Conservation (phyloP, 1,140 invertebrate species). For the Drosophila kohkoa region DNA sequence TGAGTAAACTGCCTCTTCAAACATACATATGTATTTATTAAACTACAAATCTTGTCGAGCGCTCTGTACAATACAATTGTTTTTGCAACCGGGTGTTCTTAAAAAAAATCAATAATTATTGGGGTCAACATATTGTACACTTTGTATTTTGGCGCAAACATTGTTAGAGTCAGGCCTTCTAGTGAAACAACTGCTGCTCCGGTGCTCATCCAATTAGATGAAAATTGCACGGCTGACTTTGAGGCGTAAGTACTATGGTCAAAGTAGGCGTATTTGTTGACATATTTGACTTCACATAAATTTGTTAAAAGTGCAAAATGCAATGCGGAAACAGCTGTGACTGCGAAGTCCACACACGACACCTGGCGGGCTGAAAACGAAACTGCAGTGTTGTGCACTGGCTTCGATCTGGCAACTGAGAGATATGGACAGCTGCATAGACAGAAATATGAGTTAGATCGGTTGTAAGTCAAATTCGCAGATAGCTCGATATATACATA, state of each 20-base stretch:
- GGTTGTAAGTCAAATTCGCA: conserved; percentile 74
- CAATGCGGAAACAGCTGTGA: conserved; percentile 3
- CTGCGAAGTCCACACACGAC: conserved; percentile 1
- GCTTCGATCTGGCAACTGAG: conserved; percentile 41
- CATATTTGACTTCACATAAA: no score
- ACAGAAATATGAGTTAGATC: conserved; percentile 82
- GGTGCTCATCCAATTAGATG: conserved; percentile 65
- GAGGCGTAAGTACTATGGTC: conserved; percentile 43
- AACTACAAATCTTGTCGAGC: neutral
- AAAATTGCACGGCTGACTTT: conserved; percentile 42
- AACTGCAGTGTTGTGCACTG: conserved; percentile 49
- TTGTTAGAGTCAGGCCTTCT: conserved; percentile 47
- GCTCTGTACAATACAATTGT: conserved; percentile 11
- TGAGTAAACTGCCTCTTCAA: conserved; percentile 85
- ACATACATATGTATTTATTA: neutral
- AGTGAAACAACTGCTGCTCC: conserved; percentile 4
- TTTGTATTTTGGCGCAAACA: conserved; percentile 23
- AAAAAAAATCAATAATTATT: conserved; percentile 79
- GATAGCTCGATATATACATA: conserved; percentile 11
- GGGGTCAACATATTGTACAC: conserved; percentile 47
- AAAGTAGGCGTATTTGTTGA: conserved; percentile 4
- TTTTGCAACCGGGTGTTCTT: conserved; percentile 46
- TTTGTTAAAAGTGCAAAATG: conserved; percentile 31
- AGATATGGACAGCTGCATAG: conserved; percentile 63
- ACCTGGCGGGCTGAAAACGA: conserved; percentile 18